Conservation (phyloP, 2,888 invertebrate genomes). For the Netelia virgata region DNA sequence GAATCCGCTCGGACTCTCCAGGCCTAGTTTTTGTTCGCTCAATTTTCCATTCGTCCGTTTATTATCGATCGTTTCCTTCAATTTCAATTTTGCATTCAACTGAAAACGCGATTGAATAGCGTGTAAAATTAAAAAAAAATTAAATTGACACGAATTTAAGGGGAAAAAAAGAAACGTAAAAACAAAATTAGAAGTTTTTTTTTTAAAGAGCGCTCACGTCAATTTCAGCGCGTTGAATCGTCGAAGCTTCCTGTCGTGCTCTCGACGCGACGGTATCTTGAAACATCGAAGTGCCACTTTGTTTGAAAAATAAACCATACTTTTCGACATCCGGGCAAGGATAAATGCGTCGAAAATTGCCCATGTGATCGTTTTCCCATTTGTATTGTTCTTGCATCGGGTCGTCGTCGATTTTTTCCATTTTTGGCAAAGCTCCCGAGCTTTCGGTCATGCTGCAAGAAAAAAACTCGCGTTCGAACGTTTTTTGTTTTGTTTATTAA, state of each 20-base stretch:
- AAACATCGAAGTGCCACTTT: slow-evolving; percentile 91
- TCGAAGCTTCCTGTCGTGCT: slow-evolving; percentile 91
- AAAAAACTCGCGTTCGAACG: slow-evolving; percentile 11
- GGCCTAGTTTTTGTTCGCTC: slow-evolving; percentile 75
- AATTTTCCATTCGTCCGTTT: slow-evolving; percentile 75
- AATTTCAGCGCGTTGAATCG: slow-evolving; percentile 90
- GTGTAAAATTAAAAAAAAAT: slow-evolving; percentile 20
- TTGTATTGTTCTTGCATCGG: slow-evolving; percentile 86
- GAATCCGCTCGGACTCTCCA: slow-evolving; percentile 74
- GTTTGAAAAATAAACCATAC: slow-evolving; percentile 91
- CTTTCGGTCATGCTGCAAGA: slow-evolving; percentile 66
- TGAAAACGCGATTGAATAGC: slow-evolving; percentile 7
- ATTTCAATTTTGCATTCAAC: slow-evolving; percentile 72
- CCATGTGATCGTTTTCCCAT: slow-evolving; percentile 92
- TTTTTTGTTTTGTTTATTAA: neutral
- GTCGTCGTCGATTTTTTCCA: slow-evolving; percentile 74
- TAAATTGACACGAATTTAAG: slow-evolving; percentile 5
- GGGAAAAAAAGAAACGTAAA: neutral
- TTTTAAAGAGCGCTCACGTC: slow-evolving; percentile 83
- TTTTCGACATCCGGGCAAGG: slow-evolving; percentile 87
- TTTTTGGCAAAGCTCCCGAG: slow-evolving; percentile 67
- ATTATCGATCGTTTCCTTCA: slow-evolving; percentile 75
- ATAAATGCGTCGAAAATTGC: slow-evolving; percentile 91
- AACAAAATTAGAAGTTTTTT: neutral
- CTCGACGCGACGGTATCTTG: slow-evolving; percentile 92